Conservation (phyloP, 1,140 invertebrate genomes). For the Procambarus clarkii region DNA sequence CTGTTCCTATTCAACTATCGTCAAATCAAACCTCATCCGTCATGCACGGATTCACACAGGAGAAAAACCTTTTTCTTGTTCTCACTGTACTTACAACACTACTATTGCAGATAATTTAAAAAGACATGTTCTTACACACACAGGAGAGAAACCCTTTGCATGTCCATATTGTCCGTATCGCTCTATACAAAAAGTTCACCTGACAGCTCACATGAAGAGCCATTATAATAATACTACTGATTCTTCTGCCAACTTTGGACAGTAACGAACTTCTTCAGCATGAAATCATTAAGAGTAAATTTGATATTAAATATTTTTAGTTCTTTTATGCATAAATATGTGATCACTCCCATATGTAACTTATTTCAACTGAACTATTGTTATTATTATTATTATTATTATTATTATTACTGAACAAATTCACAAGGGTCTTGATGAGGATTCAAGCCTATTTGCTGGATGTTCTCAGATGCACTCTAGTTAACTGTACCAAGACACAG, state of each 20-base stretch:
- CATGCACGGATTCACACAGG: slow-evolving; percentile 47
- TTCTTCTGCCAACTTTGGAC: background rate
- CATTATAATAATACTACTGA: slow-evolving; percentile 33
- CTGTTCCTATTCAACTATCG: slow-evolving; percentile 47
- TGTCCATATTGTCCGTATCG: slow-evolving; percentile 49
- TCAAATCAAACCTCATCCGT: slow-evolving; percentile 55
- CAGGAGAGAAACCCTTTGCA: slow-evolving; percentile 54
- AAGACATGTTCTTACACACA: slow-evolving; percentile 54
- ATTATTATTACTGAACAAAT: no score
- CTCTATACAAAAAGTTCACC: slow-evolving; percentile 54
- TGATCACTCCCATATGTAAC: no score
- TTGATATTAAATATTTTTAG: no score
- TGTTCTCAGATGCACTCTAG: no score
- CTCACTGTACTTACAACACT: slow-evolving; percentile 45
- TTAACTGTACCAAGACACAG: no score
- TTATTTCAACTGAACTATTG: no score
- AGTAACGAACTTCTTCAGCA: background rate
- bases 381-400: no score
- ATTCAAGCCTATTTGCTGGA: no score
- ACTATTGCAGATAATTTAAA: slow-evolving; percentile 55
- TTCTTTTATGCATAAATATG: no score
- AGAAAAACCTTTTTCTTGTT: slow-evolving; percentile 47
- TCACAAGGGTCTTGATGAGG: no score
- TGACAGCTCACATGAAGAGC: slow-evolving; percentile 33
- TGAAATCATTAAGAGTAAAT: background rate